A percentile compares a stretch with the other conserved stretches of the same genome.
Conservation (phyloP, 2,888 invertebrate genomes). For the Branchipolynoe longqiensis region DNA sequence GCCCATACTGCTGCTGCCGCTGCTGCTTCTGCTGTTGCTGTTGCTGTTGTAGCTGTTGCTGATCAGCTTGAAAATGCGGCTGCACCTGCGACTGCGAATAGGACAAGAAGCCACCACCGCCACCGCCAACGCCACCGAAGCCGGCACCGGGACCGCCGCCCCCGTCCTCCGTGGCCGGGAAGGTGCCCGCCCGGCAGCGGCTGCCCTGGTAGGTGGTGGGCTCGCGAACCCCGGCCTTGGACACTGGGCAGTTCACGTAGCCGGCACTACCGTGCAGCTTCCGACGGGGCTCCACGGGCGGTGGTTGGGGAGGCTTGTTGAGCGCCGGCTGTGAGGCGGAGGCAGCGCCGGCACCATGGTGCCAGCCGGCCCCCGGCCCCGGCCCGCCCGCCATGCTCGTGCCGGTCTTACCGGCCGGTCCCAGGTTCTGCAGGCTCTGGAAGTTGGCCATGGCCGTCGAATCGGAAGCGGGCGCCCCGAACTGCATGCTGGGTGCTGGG, state of each 20-base stretch:
- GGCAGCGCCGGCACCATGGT: not conserved
- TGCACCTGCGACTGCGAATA: conserved; percentile 12
- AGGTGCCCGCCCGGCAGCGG: not conserved
- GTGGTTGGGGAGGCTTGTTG: conserved; percentile 22
- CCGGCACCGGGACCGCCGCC: too few relatives aligned
- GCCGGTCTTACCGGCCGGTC: not conserved
- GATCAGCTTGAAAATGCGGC: too few relatives aligned
- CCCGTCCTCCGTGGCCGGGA: not conserved
- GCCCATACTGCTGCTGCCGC: not conserved
- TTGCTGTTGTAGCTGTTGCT: too few relatives aligned
- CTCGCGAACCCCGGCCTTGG: not conserved
- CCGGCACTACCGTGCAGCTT: conserved; percentile 10
- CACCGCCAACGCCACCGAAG: too few relatives aligned
- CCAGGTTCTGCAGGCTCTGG: conserved; percentile 44
- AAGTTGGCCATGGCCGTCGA: conserved; percentile 32
- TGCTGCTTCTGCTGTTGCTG: not conserved
- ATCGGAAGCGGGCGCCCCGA: not conserved
- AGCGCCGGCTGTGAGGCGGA: conserved; percentile 2
- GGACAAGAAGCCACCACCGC: not conserved
- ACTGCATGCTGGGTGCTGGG: not conserved
- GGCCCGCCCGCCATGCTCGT: not conserved
- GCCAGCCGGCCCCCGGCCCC: not conserved
- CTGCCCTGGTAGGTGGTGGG: not conserved
- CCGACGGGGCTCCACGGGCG: conserved; percentile 33
- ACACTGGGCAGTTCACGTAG: too few relatives aligned